phyloP scores from a whole-genome alignment of 2,888 invertebrate species.

The Ichneumoninae sp. region DNA sequence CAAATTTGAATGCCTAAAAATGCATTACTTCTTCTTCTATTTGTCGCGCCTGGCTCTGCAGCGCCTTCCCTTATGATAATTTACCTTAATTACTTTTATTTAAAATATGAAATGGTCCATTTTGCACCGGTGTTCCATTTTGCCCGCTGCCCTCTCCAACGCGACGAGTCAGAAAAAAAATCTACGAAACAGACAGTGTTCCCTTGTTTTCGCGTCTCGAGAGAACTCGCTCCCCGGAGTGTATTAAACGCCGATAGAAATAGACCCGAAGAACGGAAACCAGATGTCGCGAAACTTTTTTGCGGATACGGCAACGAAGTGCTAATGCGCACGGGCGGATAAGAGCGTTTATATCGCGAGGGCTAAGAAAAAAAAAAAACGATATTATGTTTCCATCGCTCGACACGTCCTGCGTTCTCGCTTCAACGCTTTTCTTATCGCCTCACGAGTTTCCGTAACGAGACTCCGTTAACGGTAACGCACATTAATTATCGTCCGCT shows the following conservation, averaged over 20 bases:
- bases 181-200: neutral
- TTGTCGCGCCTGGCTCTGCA: no score
- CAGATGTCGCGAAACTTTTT: slow-evolving; percentile 46
- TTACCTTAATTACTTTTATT: no score
- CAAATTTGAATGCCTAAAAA: no score
- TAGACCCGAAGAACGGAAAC: slow-evolving; percentile 49
- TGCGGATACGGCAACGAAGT: neutral
- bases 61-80: no score
- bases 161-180: neutral
- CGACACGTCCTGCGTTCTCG: neutral
- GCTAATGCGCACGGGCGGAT: neutral
- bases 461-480: slow-evolving; percentile 11
- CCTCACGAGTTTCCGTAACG: slow-evolving; percentile 34
- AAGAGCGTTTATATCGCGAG: neutral
- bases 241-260: slow-evolving; percentile 37
- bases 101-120: no score
- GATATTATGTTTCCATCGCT: neutral
- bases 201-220: neutral
- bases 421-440: slow-evolving; percentile 24
- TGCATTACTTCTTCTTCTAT: no score
- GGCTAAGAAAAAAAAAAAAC: neutral
- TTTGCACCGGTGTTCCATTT: no score
- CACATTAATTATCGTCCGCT: slow-evolving; percentile 12
- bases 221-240: neutral
- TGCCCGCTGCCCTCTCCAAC: no score